Conservation (phyloP, 1,140 invertebrate species). For the Drepana arcuata region DNA sequence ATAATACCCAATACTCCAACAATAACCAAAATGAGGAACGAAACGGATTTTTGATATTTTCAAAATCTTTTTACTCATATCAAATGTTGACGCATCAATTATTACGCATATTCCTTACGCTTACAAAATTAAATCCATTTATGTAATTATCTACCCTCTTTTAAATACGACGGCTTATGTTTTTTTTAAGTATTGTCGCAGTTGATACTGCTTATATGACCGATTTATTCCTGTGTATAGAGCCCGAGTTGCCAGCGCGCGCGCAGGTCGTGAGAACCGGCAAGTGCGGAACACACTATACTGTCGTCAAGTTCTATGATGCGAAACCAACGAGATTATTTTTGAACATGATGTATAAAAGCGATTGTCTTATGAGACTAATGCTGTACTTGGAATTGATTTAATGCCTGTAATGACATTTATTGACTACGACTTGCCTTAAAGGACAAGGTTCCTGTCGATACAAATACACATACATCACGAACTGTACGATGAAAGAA, state of each 20-base stretch:
- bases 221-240: background rate
- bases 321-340: background rate
- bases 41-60: too few relatives aligned
- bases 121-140: too few relatives aligned
- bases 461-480: background rate
- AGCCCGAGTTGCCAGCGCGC: conserved; percentile 12
- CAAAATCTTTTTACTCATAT: too few relatives aligned
- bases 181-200: too few relatives aligned
- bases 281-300: conserved; percentile 17
- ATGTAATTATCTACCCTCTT: too few relatives aligned
- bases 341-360: background rate
- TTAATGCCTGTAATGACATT: background rate
- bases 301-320: background rate
- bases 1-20: too few relatives aligned
- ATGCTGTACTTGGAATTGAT: background rate
- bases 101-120: too few relatives aligned
- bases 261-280: conserved; percentile 36
- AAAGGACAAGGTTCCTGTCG: background rate
- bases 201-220: background rate
- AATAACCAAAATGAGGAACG: too few relatives aligned
- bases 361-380: background rate
- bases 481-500: background rate
- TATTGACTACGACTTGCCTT: background rate
- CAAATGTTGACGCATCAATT: too few relatives aligned
- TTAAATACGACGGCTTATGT: too few relatives aligned